Evolutionary conservation across 2,888 invertebrate genomes (phyloP), one percentile per base, ranked within the genome.

Genomic region (Selenia dentaria): DNA sequence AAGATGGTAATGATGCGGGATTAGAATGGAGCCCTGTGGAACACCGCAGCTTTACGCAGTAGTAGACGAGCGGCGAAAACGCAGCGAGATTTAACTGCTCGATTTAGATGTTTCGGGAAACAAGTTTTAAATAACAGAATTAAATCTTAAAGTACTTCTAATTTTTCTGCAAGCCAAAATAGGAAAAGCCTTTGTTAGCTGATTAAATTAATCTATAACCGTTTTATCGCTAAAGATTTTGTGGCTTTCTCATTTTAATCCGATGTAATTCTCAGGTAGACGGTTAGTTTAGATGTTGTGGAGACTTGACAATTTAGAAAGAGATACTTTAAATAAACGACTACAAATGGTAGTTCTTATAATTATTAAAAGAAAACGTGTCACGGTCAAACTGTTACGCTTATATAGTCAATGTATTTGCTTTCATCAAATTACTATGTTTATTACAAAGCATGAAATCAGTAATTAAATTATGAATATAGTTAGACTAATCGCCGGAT

Each of bases 1-100:
- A 79, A 58, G 39, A 64, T 63, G 59, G 79, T 83, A 79, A 83
- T 80, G 73, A 79, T 67, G 37, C 39, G 75, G 47, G 78, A 74
- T 80, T 82, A 79, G 77, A 67, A 57, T 43, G 54, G 67, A 62
- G 50, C 67, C 67, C 61, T 68, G 73, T 57, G 70, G 57, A 55
- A 67, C 67, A 56, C 75, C 55, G 56, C 40, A 10, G 42, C 41
- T 46, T 37, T 37, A 12, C 24, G 12, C 10, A 18, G 9, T 1
- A 1, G 37, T 64, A 70, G 64, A 69, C 78, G 58, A 36, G 68
- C 40, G 27, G 16, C n/a, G 8, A n/a, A 10, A 34, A 39, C 18
- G 9, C 12, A 1, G 18, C 26, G 16, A 6, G 9, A n/a, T 26
- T 35, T 35, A 11, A 12, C 28, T 2, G 14, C 10, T 25, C 6